Conservation (phyloP, 2,888 invertebrate genomes). For the Anarsia innoxiella region DNA sequence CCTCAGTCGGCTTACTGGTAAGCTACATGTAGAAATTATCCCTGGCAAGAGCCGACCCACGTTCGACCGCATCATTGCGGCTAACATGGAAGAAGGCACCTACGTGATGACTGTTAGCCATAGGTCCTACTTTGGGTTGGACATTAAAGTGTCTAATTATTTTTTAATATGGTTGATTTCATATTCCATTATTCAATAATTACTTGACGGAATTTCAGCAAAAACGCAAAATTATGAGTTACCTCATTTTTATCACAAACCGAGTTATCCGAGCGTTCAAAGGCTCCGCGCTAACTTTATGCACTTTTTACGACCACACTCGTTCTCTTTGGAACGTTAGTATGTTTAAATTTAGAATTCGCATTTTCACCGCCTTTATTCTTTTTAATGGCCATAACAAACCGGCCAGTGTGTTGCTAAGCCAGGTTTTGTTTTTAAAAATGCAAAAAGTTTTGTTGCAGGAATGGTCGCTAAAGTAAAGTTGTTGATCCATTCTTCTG, state of each 20-base stretch:
- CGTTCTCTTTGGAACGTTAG: slow-evolving; percentile 17
- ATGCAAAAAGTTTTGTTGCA: too few species aligned
- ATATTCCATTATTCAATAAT: too few species aligned
- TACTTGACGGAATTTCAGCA: too few species aligned
- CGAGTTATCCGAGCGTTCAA: too few species aligned
- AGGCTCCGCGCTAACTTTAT: slow-evolving; percentile 23
- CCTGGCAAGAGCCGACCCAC: slow-evolving; percentile 8
- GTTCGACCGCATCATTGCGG: slow-evolving; percentile 8
- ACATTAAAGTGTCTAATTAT: too few species aligned
- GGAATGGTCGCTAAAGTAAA: too few species aligned
- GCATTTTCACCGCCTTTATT: slow-evolving; percentile 32
- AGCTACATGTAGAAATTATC: slow-evolving; percentile 10
- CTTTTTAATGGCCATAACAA: slow-evolving; percentile 26
- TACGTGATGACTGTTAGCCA: slow-evolving; percentile 10
- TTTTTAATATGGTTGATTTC: too few species aligned
- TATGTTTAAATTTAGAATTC: slow-evolving; percentile 27
- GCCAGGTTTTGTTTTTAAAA: slow-evolving; percentile 13
- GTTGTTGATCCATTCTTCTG: too few species aligned
- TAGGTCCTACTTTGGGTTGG: background rate
- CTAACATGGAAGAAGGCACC: slow-evolving; percentile 3
- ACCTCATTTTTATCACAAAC: too few species aligned
- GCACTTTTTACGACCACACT: slow-evolving; percentile 29
- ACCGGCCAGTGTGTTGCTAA: too few species aligned
- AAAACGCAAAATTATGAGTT: too few species aligned
- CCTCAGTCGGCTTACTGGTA: slow-evolving; percentile 6